Evolutionary conservation across 2,113 vertebrate genomes (phyloP).

Genomic region (Lipophrys pholis): DNA sequence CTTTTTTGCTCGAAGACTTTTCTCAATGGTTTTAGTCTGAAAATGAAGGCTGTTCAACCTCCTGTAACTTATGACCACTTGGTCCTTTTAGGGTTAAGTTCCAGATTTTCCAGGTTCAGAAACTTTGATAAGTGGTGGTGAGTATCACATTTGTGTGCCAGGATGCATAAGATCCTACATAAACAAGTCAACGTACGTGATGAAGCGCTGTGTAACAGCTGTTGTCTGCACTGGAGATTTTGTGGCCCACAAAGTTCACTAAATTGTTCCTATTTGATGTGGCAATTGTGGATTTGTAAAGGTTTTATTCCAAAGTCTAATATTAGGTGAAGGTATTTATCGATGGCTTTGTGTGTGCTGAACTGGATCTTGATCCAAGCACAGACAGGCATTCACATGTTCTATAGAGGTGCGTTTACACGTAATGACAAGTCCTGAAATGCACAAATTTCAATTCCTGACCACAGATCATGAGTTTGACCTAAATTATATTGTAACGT

Average conservation of each 20-base stretch:
- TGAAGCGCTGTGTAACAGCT: background rate
- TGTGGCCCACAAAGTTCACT: too few species aligned
- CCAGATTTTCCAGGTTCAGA: background rate
- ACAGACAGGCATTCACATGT: too few species aligned
- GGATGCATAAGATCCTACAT: too few species aligned
- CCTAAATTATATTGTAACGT: too few species aligned
- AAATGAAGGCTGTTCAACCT: background rate
- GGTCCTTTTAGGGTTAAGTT: background rate
- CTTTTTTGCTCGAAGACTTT: constrained; percentile 23
- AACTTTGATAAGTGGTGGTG: too few species aligned
- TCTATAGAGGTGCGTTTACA: too few species aligned
- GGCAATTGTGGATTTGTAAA: constrained; percentile 38
- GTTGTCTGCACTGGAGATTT: background rate
- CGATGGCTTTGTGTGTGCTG: constrained; percentile 31
- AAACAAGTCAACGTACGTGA: background rate
- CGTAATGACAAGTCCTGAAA: too few species aligned
- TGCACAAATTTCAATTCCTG: too few species aligned
- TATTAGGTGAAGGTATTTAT: constrained; percentile 62
- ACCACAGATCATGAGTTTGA: too few species aligned
- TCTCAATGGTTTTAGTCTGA: constrained; percentile 5
- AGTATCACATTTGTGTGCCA: too few species aligned
- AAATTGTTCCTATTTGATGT: constrained; percentile 54
- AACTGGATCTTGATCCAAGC: constrained; percentile 8
- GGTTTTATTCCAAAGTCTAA: constrained; percentile 32
- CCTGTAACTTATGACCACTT: too few species aligned